These are phyloP conservation scores for Tenthredo amoena DNA, from an alignment of 2,888 invertebrate species.

Conservation along the genomic window DNA sequence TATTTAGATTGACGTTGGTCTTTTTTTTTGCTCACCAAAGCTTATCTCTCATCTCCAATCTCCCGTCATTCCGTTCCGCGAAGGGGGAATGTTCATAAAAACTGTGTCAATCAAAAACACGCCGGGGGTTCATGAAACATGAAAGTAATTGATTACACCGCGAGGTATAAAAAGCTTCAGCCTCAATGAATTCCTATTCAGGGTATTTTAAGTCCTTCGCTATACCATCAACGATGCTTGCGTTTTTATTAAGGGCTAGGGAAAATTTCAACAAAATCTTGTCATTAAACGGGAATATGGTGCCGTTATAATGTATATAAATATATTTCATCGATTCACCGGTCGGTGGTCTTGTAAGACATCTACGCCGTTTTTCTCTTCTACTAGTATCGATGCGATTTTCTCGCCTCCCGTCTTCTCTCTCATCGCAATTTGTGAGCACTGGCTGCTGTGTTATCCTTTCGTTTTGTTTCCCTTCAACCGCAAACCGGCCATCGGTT, in stretches of 20 bases:
- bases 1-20: constrained; percentile 53
- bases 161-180: constrained; percentile 39
- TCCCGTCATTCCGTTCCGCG: constrained; percentile 36
- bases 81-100: constrained; percentile 49
- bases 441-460: constrained; percentile 10
- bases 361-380: not conserved
- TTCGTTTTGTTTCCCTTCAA: constrained; percentile 21
- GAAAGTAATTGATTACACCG: constrained; percentile 54
- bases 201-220: constrained; percentile 16
- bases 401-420: not conserved
- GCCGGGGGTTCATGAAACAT: constrained; percentile 48
- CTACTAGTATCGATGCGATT: not conserved
- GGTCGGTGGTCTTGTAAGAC: not conserved
- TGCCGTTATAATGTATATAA: not conserved
- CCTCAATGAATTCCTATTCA: constrained; percentile 43
- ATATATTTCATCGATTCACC: constrained; percentile 8
- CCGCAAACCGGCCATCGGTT: constrained; percentile 11
- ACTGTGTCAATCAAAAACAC: constrained; percentile 53
- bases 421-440: not conserved
- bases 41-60: constrained; percentile 47
- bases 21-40: constrained; percentile 19
- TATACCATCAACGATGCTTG: constrained; percentile 34
- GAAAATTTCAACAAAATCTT: constrained; percentile 17
- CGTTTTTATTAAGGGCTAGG: constrained; percentile 12
- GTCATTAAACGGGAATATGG: not conserved